Evolutionary conservation across 1,140 invertebrate genomes (phyloP).

Genomic region (Trissolcus basalis): DNA sequence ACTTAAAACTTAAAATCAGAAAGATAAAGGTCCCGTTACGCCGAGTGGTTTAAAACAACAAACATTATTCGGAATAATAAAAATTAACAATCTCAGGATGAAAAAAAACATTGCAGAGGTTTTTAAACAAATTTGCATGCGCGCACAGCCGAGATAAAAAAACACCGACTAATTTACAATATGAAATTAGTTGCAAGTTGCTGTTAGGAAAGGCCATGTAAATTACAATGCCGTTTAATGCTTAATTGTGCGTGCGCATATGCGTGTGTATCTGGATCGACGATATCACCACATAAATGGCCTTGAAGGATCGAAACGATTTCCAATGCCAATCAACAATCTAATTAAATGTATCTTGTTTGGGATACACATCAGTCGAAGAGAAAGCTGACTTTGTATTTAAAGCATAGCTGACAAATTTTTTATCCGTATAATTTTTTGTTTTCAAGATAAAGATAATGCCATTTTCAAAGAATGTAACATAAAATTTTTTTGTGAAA

Average conservation of each 20-base stretch:
- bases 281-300: slow-evolving; percentile 61
- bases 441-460: slow-evolving; percentile 29
- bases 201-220: background rate
- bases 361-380: slow-evolving; percentile 33
- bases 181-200: slow-evolving; percentile 8
- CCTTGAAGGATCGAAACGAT: slow-evolving; percentile 59
- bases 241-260: slow-evolving; percentile 32
- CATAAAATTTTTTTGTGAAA: too few relatives aligned
- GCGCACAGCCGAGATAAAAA: background rate
- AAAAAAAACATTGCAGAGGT: slow-evolving; percentile 25
- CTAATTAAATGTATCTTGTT: slow-evolving; percentile 59
- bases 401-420: slow-evolving; percentile 33
- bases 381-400: slow-evolving; percentile 47
- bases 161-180: slow-evolving; percentile 13
- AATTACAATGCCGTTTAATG: slow-evolving; percentile 28
- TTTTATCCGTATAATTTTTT: slow-evolving; percentile 13
- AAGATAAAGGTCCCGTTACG: slow-evolving; percentile 32
- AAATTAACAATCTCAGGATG: slow-evolving; percentile 26
- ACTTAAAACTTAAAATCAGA: slow-evolving; percentile 16
- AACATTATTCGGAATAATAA: slow-evolving; percentile 34
- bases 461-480: too few relatives aligned
- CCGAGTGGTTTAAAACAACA: slow-evolving; percentile 14
- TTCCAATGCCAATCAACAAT: slow-evolving; percentile 57
- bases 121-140: slow-evolving; percentile 14
- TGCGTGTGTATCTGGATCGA: slow-evolving; percentile 43